These are phyloP conservation scores for Falco biarmicus DNA, from an alignment of 2,797 vertebrate species.

Conservation along the genomic window DNA sequence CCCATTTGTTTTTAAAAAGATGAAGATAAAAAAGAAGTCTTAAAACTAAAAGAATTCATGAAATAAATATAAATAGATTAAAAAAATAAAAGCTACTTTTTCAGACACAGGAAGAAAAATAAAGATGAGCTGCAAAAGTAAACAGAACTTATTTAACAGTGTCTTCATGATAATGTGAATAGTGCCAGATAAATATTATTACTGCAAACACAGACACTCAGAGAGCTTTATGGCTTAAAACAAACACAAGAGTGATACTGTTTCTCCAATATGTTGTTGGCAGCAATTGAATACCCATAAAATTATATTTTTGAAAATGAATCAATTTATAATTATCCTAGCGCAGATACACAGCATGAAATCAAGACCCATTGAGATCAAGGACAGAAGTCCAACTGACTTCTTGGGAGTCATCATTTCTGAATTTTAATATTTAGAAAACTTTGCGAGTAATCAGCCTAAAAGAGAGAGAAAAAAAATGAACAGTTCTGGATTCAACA, in stretches of 20 bases:
- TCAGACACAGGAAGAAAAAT: not conserved
- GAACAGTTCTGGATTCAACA: not conserved
- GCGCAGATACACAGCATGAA: not conserved
- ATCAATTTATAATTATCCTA: not conserved
- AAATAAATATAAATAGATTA: not conserved
- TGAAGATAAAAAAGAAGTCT: not conserved
- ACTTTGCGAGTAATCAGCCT: not conserved
- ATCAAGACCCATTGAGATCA: constrained; percentile 25
- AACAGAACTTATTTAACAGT: not conserved
- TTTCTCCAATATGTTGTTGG: not conserved
- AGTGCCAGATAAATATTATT: not conserved
- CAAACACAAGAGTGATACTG: not conserved
- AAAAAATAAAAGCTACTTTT: not conserved
- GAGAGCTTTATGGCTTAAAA: not conserved
- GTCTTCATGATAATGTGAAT: not conserved
- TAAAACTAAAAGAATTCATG: not conserved
- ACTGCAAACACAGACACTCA: not conserved
- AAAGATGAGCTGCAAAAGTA: not conserved
- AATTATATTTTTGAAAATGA: not conserved
- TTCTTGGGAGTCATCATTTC: not conserved
- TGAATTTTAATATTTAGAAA: not conserved
- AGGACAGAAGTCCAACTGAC: not conserved
- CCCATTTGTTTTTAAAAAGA: not conserved
- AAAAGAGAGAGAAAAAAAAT: not conserved
- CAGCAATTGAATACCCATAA: not conserved